These are phyloP conservation scores for Parelbella ahira DNA, from an alignment of 2,888 invertebrate genomes.

Conservation along the genomic window DNA sequence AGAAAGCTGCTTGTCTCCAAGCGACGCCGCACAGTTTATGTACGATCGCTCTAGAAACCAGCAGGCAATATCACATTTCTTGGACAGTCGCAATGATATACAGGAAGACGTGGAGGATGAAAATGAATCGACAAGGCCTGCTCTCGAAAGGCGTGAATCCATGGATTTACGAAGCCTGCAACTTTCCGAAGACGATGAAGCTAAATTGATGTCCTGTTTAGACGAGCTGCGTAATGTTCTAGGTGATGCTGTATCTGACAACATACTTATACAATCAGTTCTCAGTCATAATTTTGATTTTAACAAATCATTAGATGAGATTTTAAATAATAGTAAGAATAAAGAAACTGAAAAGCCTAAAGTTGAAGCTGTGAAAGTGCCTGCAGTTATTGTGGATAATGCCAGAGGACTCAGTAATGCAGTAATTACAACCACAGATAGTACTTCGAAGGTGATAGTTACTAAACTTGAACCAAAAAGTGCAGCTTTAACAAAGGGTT, in stretches of 20 bases:
- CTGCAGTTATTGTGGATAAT: conserved; percentile 46
- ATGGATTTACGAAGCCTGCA: conserved; percentile 69
- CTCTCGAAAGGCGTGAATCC: conserved; percentile 62
- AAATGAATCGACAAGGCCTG: conserved; percentile 38
- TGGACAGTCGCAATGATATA: conserved; percentile 88
- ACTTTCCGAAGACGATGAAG: conserved; percentile 85
- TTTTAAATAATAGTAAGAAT: conserved; percentile 79
- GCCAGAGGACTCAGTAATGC: conserved; percentile 52
- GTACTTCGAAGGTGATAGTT: conserved; percentile 58
- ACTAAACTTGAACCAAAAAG: conserved; percentile 67
- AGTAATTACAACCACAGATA: conserved; percentile 43
- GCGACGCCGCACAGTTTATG: conserved; percentile 91
- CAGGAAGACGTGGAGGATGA: conserved; percentile 83
- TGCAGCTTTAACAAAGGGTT: conserved; percentile 78
- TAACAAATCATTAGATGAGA: conserved; percentile 85
- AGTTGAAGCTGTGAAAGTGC: conserved; percentile 37
- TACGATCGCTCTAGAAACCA: conserved; percentile 89
- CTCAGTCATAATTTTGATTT: conserved; percentile 86
- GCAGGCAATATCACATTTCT: conserved; percentile 87
- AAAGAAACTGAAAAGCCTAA: conserved; percentile 39
- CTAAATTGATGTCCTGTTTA: conserved; percentile 89
- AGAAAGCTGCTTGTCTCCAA: conserved; percentile 94
- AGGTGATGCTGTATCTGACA: conserved; percentile 88
- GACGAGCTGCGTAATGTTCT: conserved; percentile 90
- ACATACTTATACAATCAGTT: conserved; percentile 85